These are phyloP conservation scores for Cyphomyrus plagiostoma DNA, from an alignment of 2,113 vertebrate genomes.

Conservation along the genomic window DNA sequence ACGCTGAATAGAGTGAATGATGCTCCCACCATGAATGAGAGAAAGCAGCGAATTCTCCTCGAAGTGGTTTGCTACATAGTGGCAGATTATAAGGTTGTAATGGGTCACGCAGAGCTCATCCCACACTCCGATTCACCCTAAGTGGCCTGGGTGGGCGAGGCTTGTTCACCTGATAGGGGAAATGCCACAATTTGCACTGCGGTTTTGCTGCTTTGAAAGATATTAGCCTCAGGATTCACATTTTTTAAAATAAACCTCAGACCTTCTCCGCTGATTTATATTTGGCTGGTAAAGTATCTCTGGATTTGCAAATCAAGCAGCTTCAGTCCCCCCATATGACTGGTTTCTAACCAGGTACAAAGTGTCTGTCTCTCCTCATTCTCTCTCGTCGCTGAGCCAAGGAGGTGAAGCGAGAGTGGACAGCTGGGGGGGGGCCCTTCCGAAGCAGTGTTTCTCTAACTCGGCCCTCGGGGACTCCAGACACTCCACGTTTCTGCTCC, in stretches of 20 bases:
- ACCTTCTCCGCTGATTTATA: not conserved
- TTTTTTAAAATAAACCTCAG: too few species aligned
- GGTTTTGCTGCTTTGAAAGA: not conserved
- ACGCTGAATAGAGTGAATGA: not conserved
- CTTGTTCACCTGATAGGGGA: constrained; percentile 29
- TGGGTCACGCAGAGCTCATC: not conserved
- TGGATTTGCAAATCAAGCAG: not conserved
- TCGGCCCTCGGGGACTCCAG: not conserved
- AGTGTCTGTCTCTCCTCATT: not conserved
- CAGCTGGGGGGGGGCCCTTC: not conserved
- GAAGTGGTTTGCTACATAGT: not conserved
- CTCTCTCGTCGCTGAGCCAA: not conserved
- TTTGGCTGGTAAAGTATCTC: not conserved
- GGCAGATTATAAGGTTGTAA: not conserved
- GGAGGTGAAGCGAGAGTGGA: not conserved
- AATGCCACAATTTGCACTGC: not conserved
- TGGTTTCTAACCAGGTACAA: not conserved
- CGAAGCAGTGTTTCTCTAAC: not conserved
- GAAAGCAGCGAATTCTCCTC: not conserved
- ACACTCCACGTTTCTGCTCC: not conserved
- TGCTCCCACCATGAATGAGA: not conserved
- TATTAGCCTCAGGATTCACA: not conserved
- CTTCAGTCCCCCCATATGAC: not conserved
- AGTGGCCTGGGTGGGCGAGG: constrained; percentile 48
- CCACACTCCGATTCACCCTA: constrained; percentile 12